These are phyloP conservation scores for Entomobrya multifasciata DNA, from an alignment of 2,888 invertebrate genomes.

Conservation along the genomic window DNA sequence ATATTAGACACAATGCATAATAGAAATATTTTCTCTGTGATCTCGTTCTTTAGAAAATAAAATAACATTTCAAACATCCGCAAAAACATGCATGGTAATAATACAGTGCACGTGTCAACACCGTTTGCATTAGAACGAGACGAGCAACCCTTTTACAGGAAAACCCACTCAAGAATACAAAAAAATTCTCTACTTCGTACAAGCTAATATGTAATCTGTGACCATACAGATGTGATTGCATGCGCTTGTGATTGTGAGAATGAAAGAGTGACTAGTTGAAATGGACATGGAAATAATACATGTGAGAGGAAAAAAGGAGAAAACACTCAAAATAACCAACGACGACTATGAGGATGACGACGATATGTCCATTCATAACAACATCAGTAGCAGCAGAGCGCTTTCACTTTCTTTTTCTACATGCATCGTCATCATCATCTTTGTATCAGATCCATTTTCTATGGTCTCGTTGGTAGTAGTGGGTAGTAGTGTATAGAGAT, in stretches of 20 bases:
- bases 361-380: conserved; percentile 51
- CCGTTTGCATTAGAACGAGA: conserved; percentile 21
- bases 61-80: background rate
- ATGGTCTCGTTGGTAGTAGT: no score
- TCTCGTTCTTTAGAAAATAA: no score
- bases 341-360: no score
- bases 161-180: conserved; percentile 67
- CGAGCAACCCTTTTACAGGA: conserved; percentile 64
- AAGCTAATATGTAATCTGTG: no score
- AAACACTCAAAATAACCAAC: conserved; percentile 43
- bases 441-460: background rate
- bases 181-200: background rate
- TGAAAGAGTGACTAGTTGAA: background rate
- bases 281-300: conserved; percentile 41
- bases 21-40: no score
- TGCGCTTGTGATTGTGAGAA: background rate
- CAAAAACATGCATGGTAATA: conserved; percentile 9
- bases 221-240: no score
- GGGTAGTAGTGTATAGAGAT: no score
- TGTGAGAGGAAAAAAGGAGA: background rate
- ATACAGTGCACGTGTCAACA: background rate
- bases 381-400: no score
- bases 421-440: no score
- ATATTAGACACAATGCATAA: no score
- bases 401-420: no score